Conservation (phyloP, 2,888 invertebrate genomes). For the Diarsia brunnea region DNA sequence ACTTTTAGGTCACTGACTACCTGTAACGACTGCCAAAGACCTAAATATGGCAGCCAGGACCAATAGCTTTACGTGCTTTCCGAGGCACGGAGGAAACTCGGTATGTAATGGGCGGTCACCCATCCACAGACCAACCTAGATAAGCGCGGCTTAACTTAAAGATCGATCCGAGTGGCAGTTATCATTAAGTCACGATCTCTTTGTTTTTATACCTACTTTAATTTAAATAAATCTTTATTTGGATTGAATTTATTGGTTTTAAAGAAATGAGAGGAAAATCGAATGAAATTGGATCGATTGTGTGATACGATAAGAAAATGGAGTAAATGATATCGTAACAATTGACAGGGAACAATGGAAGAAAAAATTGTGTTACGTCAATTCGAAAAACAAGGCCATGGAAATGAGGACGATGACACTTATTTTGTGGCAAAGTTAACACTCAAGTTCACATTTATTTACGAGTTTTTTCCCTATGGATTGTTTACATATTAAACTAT, state of each 20-base stretch:
- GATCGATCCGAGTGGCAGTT: too few species aligned
- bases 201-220: not conserved
- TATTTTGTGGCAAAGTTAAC: conserved; percentile 17
- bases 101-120: too few species aligned
- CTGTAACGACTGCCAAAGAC: too few species aligned
- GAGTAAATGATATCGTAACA: not conserved
- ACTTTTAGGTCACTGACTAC: too few species aligned
- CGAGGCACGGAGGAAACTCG: too few species aligned
- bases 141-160: too few species aligned
- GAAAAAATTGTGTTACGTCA: not conserved
- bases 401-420: not conserved
- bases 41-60: too few species aligned
- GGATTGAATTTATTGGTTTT: not conserved
- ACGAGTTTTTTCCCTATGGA: not conserved
- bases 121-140: too few species aligned
- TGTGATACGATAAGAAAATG: not conserved
- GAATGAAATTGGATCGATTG: not conserved
- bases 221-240: not conserved
- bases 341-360: not conserved
- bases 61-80: too few species aligned
- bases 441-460: not conserved
- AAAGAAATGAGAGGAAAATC: not conserved
- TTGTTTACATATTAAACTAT: conserved; percentile 25
- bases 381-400: not conserved
- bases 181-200: too few species aligned